These are phyloP conservation scores for Synchiropus splendidus DNA, from an alignment of 2,113 vertebrate species.

Conservation along the genomic window DNA sequence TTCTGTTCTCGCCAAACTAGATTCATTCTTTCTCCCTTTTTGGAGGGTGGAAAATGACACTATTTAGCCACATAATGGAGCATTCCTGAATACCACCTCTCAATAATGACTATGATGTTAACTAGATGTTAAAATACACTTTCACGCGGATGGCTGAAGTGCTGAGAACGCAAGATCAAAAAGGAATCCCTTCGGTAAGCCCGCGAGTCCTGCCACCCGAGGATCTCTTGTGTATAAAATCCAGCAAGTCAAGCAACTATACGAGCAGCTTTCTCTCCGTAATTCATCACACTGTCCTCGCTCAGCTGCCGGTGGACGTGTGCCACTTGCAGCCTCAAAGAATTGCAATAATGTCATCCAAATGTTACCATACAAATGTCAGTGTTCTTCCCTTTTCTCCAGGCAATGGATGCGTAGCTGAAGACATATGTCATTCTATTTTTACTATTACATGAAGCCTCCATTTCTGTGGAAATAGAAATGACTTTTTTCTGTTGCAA, in stretches of 20 bases:
- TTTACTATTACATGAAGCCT: background rate
- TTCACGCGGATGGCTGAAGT: background rate
- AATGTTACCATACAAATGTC: conserved; percentile 11
- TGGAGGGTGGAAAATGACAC: no score
- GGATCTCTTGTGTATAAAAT: conserved; percentile 34
- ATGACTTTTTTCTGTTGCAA: no score
- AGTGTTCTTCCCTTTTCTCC: conserved; percentile 4
- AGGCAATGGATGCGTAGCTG: background rate
- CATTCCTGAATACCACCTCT: no score
- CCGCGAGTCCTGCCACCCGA: conserved; percentile 28
- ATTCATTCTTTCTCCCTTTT: no score
- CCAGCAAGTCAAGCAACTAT: conserved; percentile 39
- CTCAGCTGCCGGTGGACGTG: no score
- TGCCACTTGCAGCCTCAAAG: no score
- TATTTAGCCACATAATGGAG: no score
- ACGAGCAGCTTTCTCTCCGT: conserved; percentile 20
- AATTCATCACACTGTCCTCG: no score
- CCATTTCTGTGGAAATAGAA: no score
- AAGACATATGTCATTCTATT: conserved; percentile 1
- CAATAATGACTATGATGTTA: no score
- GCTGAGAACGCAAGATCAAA: conserved; percentile 38
- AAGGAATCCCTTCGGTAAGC: conserved; percentile 24
- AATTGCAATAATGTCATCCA: conserved; percentile 9
- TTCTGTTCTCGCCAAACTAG: no score
- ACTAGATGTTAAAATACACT: no score